These are phyloP conservation scores for Salarias fasciatus DNA, from an alignment of 2,797 vertebrate genomes.

Conservation along the genomic window DNA sequence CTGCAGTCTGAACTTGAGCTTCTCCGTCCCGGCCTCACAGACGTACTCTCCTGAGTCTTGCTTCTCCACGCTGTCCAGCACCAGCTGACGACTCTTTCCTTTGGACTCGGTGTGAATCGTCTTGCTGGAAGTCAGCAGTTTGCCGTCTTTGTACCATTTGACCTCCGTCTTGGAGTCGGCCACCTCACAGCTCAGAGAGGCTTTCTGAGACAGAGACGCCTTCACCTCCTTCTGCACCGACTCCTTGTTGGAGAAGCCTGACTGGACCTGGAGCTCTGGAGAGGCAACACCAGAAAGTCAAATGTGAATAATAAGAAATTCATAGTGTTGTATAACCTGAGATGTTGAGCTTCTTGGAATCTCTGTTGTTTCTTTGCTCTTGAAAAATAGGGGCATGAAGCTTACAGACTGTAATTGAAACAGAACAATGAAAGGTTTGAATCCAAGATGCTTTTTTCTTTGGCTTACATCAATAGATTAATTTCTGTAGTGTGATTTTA, in stretches of 20 bases:
- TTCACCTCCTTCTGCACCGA: conserved; percentile 79
- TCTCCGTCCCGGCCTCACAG: conserved; percentile 82
- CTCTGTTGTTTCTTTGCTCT: too few species aligned
- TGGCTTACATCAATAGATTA: too few species aligned
- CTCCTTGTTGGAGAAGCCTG: conserved; percentile 79
- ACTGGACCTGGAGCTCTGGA: conserved; percentile 34
- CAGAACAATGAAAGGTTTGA: too few species aligned
- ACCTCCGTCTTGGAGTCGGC: conserved; percentile 80
- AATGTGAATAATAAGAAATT: too few species aligned
- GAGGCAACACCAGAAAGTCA: too few species aligned
- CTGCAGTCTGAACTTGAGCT: conserved; percentile 75
- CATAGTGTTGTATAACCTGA: background rate
- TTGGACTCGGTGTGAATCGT: conserved; percentile 74
- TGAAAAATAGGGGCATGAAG: too few species aligned
- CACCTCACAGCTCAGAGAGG: conserved; percentile 82
- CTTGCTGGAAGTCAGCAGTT: conserved; percentile 73
- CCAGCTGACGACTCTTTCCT: conserved; percentile 74
- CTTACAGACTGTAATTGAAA: too few species aligned
- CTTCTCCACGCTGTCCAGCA: conserved; percentile 80
- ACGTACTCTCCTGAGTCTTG: conserved; percentile 84
- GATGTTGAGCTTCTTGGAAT: too few species aligned
- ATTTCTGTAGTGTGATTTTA: too few species aligned
- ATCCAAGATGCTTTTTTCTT: too few species aligned
- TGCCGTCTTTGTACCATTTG: conserved; percentile 86
- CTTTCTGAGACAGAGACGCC: conserved; percentile 65